phyloP scores from a whole-genome alignment of 92 coral and sea anemone species.

The Micromussa lordhowensis region DNA sequence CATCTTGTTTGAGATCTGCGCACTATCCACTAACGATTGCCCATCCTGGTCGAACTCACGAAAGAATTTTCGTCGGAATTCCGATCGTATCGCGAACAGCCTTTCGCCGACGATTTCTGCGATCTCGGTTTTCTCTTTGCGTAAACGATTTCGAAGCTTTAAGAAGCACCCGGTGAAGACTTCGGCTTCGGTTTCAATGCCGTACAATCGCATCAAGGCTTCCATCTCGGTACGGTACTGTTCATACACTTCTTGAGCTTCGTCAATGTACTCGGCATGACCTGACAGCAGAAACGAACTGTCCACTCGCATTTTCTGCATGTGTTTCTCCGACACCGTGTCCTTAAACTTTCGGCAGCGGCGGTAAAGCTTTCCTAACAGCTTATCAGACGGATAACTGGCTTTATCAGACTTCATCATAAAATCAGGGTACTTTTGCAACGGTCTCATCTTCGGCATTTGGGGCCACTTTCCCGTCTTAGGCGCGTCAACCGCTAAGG shows the following conservation, averaged over 20 bases:
- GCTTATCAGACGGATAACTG: conserved; percentile 80
- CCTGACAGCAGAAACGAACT: conserved; percentile 72
- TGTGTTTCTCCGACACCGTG: conserved; percentile 54
- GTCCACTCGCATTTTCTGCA: conserved; percentile 66
- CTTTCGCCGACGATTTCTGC: conserved; percentile 75
- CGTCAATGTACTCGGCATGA: conserved; percentile 53
- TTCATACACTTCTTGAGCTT: conserved; percentile 71
- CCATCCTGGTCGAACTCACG: conserved; percentile 74
- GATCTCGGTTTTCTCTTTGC: conserved; percentile 86
- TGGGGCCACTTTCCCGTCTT: conserved; percentile 92
- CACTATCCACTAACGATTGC: conserved; percentile 34
- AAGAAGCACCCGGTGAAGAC: conserved; percentile 88
- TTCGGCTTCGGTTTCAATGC: conserved; percentile 90
- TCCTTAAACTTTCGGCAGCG: conserved; percentile 83
- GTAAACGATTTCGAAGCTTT: conserved; percentile 84
- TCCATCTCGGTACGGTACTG: conserved; percentile 79
- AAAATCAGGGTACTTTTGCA: conserved; percentile 80
- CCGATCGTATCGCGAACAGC: conserved; percentile 59
- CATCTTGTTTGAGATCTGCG: conserved; percentile 50
- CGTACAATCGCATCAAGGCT: conserved; percentile 84
- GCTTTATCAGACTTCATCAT: conserved; percentile 93
- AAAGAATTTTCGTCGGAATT: conserved; percentile 79
- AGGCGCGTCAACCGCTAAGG: conserved; percentile 96
- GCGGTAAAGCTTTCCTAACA: conserved; percentile 89
- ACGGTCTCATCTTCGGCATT: neutral